Percentiles rank a stretch among this genome's conserved stretches.
phyloP scores from a whole-genome alignment of 2,797 vertebrate species.

The Taenioides sp. region DNA sequence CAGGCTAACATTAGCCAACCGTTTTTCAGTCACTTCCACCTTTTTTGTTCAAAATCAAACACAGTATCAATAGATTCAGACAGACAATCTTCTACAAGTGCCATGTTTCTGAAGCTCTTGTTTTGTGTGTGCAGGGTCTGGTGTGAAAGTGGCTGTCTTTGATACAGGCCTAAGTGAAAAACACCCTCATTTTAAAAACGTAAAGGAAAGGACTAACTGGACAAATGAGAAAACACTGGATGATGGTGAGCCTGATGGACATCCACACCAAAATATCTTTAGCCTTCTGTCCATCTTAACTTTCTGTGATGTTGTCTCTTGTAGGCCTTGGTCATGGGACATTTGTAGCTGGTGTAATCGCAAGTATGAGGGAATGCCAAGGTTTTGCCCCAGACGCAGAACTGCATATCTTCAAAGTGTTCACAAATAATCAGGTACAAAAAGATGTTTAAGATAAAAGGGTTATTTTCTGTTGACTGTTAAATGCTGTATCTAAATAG shows the following conservation, averaged over 20 bases:
- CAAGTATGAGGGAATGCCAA: slow-evolving; percentile 99
- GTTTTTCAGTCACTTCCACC: too few species aligned
- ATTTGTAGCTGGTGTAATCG: slow-evolving; percentile 98
- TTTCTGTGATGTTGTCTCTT: neutral
- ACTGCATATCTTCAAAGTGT: slow-evolving; percentile 98
- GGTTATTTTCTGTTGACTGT: neutral
- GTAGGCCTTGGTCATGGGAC: slow-evolving; percentile 96
- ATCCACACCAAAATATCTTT: neutral
- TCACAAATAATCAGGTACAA: slow-evolving; percentile 96
- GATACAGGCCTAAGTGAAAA: slow-evolving; percentile 98
- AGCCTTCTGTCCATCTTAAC: neutral
- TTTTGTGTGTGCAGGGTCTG: slow-evolving; percentile 79
- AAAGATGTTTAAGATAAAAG: neutral
- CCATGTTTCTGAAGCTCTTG: neutral
- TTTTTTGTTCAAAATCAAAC: too few species aligned
- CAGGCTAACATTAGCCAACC: too few species aligned
- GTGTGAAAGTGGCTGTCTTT: slow-evolving; percentile 97
- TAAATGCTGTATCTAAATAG: neutral
- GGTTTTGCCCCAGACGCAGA: slow-evolving; percentile 98
- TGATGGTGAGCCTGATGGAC: slow-evolving; percentile 82
- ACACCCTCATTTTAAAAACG: slow-evolving; percentile 98
- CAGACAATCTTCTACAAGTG: neutral
- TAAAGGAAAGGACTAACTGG: slow-evolving; percentile 99
- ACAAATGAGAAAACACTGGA: slow-evolving; percentile 99
- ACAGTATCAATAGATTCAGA: too few species aligned